Evolutionary conservation across 2,113 vertebrate species (phyloP).

Genomic region (human): DNA sequence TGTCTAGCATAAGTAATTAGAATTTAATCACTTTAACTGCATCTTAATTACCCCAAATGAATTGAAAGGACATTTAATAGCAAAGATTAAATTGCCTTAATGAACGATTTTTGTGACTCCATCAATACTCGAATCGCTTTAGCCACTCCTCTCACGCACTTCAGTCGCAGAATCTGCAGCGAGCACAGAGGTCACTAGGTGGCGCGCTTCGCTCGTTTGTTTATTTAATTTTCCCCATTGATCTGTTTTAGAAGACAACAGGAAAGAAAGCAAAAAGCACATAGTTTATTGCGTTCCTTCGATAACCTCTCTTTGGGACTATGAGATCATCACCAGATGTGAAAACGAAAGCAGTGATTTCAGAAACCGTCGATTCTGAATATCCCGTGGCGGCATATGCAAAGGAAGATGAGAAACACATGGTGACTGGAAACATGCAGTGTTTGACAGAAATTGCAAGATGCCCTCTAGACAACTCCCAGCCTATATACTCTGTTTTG

Average conservation of each 20-base stretch:
- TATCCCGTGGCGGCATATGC: not conserved
- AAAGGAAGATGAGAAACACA: not conserved
- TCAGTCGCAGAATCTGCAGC: not conserved
- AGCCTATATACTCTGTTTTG: not conserved
- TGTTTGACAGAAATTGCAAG: constrained; percentile 11
- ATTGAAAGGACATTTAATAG: constrained; percentile 88
- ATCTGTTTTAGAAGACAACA: constrained; percentile 54
- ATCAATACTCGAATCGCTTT: constrained; percentile 82
- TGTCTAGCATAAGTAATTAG: constrained; percentile 86
- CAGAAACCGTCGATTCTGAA: constrained; percentile 50
- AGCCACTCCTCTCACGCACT: not conserved
- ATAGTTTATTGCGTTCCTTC: constrained; percentile 58
- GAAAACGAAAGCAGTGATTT: constrained; percentile 56
- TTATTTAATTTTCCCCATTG: constrained; percentile 54
- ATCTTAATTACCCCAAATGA: constrained; percentile 87
- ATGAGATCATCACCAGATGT: constrained; percentile 49
- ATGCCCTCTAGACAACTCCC: not conserved
- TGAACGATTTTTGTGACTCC: constrained; percentile 85
- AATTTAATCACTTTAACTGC: constrained; percentile 87
- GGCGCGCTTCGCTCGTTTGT: constrained; percentile 67
- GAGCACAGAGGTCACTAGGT: constrained; percentile 65
- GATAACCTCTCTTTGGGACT: constrained; percentile 69
- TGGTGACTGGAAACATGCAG: not conserved
- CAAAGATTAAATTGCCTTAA: constrained; percentile 88
- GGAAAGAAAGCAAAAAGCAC: constrained; percentile 59